Percentiles rank a stretch among this genome's conserved stretches.
Conservation (phyloP, 2,797 vertebrate species). For the Delichon dasypus region DNA sequence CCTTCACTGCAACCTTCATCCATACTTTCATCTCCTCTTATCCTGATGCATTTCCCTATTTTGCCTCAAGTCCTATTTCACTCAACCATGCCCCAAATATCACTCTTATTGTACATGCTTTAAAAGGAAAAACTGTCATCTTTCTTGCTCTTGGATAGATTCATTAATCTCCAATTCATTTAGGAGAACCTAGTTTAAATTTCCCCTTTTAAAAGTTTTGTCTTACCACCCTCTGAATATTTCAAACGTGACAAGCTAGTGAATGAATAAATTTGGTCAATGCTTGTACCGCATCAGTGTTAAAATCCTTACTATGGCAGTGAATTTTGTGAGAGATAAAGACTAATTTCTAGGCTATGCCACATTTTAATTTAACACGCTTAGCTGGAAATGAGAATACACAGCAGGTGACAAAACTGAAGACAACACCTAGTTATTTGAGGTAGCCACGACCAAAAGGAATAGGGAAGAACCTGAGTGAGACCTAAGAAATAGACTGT, state of each 20-base stretch:
- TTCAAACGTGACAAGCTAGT: neutral
- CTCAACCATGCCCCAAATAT: neutral
- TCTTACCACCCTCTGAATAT: neutral
- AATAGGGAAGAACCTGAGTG: neutral
- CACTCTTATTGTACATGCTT: neutral
- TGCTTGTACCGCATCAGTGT: neutral
- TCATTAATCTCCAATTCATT: constrained; percentile 2
- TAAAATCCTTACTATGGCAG: neutral
- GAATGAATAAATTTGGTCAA: neutral
- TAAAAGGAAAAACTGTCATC: neutral
- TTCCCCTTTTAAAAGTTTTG: neutral
- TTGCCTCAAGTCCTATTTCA: constrained; percentile 9
- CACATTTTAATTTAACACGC: neutral
- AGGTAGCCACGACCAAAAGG: neutral
- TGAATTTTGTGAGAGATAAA: neutral
- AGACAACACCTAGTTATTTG: neutral
- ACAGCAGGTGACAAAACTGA: neutral
- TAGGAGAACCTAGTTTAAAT: constrained; percentile 10
- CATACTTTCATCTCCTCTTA: neutral
- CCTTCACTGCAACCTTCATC: neutral
- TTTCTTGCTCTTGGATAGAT: neutral
- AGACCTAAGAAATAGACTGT: neutral
- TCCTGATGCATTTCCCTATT: constrained; percentile 24
- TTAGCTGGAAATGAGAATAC: constrained; percentile 8
- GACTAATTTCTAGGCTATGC: neutral